Evolutionary conservation across 2,888 invertebrate genomes (phyloP).

Genomic region (Drosophila mimica): DNA sequence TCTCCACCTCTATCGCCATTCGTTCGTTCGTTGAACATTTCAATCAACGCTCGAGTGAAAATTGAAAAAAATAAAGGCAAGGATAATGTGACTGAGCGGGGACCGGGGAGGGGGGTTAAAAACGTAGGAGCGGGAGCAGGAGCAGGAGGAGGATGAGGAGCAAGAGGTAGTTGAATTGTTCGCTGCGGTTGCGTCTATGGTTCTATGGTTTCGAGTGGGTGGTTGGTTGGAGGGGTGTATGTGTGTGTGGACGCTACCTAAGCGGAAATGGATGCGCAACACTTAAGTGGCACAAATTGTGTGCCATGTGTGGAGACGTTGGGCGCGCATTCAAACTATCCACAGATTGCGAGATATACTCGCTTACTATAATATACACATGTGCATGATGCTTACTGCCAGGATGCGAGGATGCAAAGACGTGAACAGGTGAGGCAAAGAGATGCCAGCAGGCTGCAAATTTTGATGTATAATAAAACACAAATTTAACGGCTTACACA

Average conservation of each 20-base stretch:
- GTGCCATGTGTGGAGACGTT: conserved; percentile 57
- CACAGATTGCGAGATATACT: conserved; percentile 37
- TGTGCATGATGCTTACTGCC: conserved; percentile 7
- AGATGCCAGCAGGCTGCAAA: conserved; percentile 11
- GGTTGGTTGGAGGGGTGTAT: neutral
- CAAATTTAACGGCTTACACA: conserved; percentile 23
- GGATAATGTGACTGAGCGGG: conserved; percentile 66
- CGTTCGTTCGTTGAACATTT: conserved; percentile 71
- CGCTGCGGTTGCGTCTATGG: conserved; percentile 31
- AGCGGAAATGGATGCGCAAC: conserved; percentile 79
- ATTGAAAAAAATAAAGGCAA: conserved; percentile 77
- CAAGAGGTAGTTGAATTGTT: conserved; percentile 18
- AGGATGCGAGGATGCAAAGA: conserved; percentile 16
- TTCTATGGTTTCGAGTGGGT: conserved; percentile 28
- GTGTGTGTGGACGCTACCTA: conserved; percentile 51
- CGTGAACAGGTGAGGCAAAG: conserved; percentile 35
- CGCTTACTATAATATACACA: conserved; percentile 14
- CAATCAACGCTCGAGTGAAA: conserved; percentile 80
- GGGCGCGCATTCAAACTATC: conserved; percentile 46
- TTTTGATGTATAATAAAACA: neutral
- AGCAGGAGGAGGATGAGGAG: neutral
- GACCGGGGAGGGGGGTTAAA: neutral
- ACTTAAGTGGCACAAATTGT: conserved; percentile 81
- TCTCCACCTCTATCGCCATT: conserved; percentile 4
- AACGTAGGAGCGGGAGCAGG: neutral